Conservation (phyloP, 2,888 invertebrate species). For the Molanna angustata region DNA sequence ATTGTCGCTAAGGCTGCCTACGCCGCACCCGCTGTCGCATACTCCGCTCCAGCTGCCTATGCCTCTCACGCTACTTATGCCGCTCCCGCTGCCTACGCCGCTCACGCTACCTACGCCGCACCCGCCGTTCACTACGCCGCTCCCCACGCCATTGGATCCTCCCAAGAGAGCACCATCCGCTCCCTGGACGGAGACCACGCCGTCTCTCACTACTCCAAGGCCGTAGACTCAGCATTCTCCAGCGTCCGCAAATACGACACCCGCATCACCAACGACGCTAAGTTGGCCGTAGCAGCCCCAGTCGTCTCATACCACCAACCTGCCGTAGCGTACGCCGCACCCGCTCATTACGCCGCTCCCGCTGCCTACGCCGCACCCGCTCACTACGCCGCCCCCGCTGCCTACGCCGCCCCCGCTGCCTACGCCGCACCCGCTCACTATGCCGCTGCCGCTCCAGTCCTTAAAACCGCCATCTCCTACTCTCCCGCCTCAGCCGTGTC, state of each 20-base stretch:
- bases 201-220: constrained; percentile 57
- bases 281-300: constrained; percentile 47
- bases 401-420: constrained; percentile 39
- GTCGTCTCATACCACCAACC: constrained; percentile 40
- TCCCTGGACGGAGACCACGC: constrained; percentile 55
- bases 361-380: constrained; percentile 36
- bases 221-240: constrained; percentile 59
- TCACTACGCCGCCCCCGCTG: constrained; percentile 36
- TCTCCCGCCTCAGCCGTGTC: constrained; percentile 62
- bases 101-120: constrained; percentile 32
- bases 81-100: constrained; percentile 30
- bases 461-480: constrained; percentile 51
- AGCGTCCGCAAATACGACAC: constrained; percentile 60
- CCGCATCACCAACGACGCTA: constrained; percentile 56
- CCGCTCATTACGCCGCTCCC: constrained; percentile 37
- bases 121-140: constrained; percentile 34
- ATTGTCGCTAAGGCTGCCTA: constrained; percentile 35
- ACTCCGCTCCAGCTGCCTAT: constrained; percentile 33
- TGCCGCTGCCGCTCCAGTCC: constrained; percentile 42
- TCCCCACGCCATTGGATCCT: constrained; percentile 42
- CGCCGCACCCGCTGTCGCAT: constrained; percentile 38
- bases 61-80: constrained; percentile 18
- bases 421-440: constrained; percentile 34
- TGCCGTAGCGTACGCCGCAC: constrained; percentile 36
- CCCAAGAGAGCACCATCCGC: constrained; percentile 53